Conservation (phyloP, 2,113 vertebrate genomes). For the Probosciger aterrimus region DNA sequence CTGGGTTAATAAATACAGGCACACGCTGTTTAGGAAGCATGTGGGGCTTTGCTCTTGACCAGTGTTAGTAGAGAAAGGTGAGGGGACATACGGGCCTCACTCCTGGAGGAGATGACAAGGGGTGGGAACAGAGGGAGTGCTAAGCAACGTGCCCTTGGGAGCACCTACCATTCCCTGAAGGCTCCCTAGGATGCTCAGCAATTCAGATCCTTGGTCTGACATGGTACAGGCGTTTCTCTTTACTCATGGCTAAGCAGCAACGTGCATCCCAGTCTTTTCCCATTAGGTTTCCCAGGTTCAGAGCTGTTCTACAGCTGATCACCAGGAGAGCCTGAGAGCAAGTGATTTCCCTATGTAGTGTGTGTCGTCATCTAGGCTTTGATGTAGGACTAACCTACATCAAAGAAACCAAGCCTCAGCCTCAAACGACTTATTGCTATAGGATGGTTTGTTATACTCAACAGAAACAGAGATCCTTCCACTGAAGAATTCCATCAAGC, state of each 20-base stretch:
- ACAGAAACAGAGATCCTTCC: neutral
- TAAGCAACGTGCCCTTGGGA: neutral
- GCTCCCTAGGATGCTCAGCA: neutral
- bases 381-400: neutral
- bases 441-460: neutral
- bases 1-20: neutral
- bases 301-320: neutral
- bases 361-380: neutral
- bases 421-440: neutral
- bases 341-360: neutral
- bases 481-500: neutral
- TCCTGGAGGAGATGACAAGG: neutral
- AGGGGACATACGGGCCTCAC: neutral
- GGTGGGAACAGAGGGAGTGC: rapidly evolving
- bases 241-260: neutral
- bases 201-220: neutral
- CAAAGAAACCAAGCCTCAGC: neutral
- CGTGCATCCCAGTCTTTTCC: neutral
- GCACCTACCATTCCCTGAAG: neutral
- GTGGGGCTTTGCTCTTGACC: neutral
- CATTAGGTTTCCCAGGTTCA: neutral
- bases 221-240: neutral
- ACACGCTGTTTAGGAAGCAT: neutral
- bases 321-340: neutral
- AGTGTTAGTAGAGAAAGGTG: neutral